Evolutionary conservation across 1,140 invertebrate species (phyloP).

Genomic region (Brachionus koreanus): DNA sequence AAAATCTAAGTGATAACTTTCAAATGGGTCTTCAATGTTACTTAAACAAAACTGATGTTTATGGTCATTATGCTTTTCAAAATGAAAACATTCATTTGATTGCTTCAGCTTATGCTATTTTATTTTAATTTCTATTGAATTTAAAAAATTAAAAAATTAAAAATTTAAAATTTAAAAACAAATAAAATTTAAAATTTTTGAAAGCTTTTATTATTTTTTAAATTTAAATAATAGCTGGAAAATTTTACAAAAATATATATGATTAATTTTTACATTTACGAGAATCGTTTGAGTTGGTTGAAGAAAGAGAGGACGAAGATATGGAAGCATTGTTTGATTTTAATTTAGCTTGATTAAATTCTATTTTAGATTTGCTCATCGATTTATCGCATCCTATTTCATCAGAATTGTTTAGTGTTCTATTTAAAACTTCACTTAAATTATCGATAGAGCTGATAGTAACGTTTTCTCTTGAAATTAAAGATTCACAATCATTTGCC

Average conservation of each 20-base stretch:
- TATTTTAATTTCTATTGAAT: neutral
- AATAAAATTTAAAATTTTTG: too few relatives aligned
- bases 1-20: neutral
- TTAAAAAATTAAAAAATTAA: too few relatives aligned
- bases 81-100: neutral
- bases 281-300: neutral
- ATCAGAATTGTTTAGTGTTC: neutral
- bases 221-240: neutral
- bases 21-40: neutral
- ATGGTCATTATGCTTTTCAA: neutral
- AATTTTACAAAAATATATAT: neutral
- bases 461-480: neutral
- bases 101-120: neutral
- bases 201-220: neutral
- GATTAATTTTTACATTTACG: neutral
- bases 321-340: neutral
- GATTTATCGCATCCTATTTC: neutral
- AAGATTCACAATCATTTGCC: neutral
- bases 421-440: constrained; percentile 18
- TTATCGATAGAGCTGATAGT: constrained; percentile 4
- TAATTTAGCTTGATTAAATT: neutral
- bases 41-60: neutral
- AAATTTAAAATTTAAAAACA: too few relatives aligned
- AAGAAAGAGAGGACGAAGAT: constrained; percentile 14
- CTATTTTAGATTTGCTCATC: neutral